phyloP scores from a whole-genome alignment of 2,888 invertebrate genomes.

The Eumacrocentrus americanus region DNA sequence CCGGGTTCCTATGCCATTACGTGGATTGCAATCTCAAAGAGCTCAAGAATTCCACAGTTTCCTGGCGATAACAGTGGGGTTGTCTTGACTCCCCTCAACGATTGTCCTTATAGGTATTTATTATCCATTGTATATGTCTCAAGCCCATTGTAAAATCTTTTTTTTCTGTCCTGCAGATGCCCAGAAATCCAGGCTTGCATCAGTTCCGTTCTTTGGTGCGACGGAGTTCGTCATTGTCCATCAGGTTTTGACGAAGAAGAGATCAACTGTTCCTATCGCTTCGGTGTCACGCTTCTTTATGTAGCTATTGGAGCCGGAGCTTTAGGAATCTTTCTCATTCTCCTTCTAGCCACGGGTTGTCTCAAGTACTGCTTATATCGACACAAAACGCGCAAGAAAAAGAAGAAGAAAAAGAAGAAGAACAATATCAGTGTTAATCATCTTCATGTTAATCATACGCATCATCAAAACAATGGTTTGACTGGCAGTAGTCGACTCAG shows the following conservation, averaged over 20 bases:
- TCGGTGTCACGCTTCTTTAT: conserved; percentile 72
- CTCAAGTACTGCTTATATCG: conserved; percentile 64
- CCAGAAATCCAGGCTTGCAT: conserved; percentile 84
- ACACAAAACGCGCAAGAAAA: conserved; percentile 66
- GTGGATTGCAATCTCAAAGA: conserved; percentile 80
- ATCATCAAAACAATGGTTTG: conserved; percentile 68
- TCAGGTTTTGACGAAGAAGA: conserved; percentile 83
- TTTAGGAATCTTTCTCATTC: conserved; percentile 67
- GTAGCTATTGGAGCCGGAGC: conserved; percentile 71
- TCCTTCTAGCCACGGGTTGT: conserved; percentile 69
- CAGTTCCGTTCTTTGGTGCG: conserved; percentile 79
- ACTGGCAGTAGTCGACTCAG: conserved; percentile 47
- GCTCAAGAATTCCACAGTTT: conserved; percentile 59
- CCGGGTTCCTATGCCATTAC: conserved; percentile 76
- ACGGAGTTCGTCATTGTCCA: conserved; percentile 79
- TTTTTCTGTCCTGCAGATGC: conserved; percentile 65
- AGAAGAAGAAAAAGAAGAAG: conserved; percentile 55
- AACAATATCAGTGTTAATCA: conserved; percentile 65
- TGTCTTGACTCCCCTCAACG: conserved; percentile 60
- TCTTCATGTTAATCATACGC: conserved; percentile 65
- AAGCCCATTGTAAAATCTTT: neutral
- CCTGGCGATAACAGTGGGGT: conserved; percentile 35
- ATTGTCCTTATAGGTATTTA: conserved; percentile 74
- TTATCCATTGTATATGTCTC: neutral
- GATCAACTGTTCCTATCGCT: conserved; percentile 74